These are phyloP conservation scores for Neuroscelio doddi DNA, from an alignment of 2,888 invertebrate genomes.

Conservation along the genomic window DNA sequence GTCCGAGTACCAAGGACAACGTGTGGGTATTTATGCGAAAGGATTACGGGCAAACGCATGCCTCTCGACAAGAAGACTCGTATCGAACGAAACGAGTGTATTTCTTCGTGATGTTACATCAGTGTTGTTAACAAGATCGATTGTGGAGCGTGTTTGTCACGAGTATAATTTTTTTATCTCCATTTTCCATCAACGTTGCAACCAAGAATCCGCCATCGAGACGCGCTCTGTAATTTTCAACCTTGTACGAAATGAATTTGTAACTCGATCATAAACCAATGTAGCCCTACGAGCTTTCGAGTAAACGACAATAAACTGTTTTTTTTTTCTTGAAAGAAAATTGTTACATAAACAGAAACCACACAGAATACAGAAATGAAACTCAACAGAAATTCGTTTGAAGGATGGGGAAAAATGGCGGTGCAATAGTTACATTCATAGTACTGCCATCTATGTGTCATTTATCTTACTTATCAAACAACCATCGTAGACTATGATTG, in stretches of 20 bases:
- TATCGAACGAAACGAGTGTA: conserved; percentile 35
- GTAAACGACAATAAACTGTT: too few species aligned
- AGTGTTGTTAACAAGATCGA: conserved; percentile 28
- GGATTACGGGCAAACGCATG: conserved; percentile 42
- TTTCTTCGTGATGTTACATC: neutral
- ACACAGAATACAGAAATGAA: too few species aligned
- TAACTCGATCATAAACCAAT: conserved; percentile 10
- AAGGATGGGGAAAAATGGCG: too few species aligned
- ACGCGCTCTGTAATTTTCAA: conserved; percentile 7
- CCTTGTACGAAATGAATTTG: conserved; percentile 10
- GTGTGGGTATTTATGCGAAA: conserved; percentile 39
- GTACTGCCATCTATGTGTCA: too few species aligned
- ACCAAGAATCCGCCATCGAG: conserved; percentile 38
- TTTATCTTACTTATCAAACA: too few species aligned
- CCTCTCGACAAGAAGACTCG: conserved; percentile 39
- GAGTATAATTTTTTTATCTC: conserved; percentile 26
- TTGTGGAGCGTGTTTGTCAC: conserved; percentile 35
- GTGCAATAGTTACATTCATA: too few species aligned
- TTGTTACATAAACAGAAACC: too few species aligned
- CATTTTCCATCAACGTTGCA: conserved; percentile 14
- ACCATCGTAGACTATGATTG: too few species aligned
- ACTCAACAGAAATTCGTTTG: too few species aligned
- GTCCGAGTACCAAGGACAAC: conserved; percentile 43
- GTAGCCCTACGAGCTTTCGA: conserved; percentile 1
- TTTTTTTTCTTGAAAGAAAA: conserved; percentile 3